Evolutionary conservation across 2,797 vertebrate species (phyloP), one percentile per base, ranked within the genome.

Genomic region (Varecia variegata): DNA sequence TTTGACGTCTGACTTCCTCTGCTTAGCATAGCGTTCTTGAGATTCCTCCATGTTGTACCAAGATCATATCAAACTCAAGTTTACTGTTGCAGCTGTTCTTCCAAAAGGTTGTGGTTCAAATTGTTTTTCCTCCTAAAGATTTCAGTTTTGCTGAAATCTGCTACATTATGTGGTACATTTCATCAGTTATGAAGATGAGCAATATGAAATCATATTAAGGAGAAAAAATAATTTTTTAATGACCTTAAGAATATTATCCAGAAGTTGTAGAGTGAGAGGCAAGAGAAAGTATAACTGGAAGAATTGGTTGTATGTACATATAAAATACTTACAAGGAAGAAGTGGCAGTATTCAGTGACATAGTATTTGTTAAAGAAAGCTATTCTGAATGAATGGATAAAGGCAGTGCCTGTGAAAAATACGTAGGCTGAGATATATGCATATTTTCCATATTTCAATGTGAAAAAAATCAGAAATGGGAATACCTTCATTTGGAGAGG

Each of bases 381-480:
- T 6, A 15, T 11, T 86, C 40, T 73, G 60, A 73, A 52, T 65
- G 32, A 27, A 43, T 12, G 25, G 13, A 76, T 20, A 38, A 58
- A 90, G 6, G 3, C 43, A 90, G 30, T 40, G 52, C 1, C 21
- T 65, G 18, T 65, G 71, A 92, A 70, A 62, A 86, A 77, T 18
- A 65, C 3, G 23, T 18, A 12, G 30, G 30, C 13, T 74, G 45
- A 90, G 47, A 73, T 68, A 67, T 32, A 32, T 71, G 15, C n/a
- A 32, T n/a, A 45, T 23, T 32, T 35, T 67, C 20, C n/a, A 23
- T 30, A 40, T 23, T 87, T 88, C 62, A 67, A 20, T 13, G 21
- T 88, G 62, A 25, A 73, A 82, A 94, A 67, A 50, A 54, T 73
- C 13, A 80, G 32, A 82, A 73, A 79, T 45, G 62, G 3, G 8